Percentiles rank a stretch among this genome's conserved stretches.
Conservation (phyloP, 2,113 vertebrate species). For the Oreochromis aureus region DNA sequence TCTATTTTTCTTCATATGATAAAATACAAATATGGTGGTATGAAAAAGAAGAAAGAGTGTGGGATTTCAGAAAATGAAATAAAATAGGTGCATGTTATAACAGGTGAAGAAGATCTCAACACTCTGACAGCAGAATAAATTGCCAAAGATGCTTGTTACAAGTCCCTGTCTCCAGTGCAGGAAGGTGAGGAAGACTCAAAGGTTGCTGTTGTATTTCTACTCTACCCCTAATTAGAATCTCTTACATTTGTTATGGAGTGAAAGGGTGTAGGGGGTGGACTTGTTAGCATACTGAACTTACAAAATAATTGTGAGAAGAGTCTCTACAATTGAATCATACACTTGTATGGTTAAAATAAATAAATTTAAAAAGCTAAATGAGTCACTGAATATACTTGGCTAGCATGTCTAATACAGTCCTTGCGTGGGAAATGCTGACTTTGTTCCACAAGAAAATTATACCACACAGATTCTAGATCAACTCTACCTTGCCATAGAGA, state of each 20-base stretch:
- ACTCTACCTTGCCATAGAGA: constrained; percentile 81
- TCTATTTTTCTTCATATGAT: neutral
- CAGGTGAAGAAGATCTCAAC: neutral
- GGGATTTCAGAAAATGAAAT: neutral
- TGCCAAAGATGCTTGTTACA: neutral
- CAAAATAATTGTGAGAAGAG: neutral
- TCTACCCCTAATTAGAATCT: neutral
- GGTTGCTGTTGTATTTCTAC: neutral
- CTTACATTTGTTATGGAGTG: neutral
- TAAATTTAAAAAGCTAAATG: neutral
- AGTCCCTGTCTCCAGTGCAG: neutral
- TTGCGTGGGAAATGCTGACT: neutral
- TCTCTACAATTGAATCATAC: neutral
- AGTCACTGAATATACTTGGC: neutral
- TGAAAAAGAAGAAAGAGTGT: neutral
- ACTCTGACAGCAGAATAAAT: neutral
- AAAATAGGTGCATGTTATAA: neutral
- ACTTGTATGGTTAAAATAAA: neutral
- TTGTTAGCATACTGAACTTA: neutral
- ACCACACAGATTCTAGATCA: neutral
- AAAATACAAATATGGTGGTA: neutral
- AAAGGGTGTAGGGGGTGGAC: neutral
- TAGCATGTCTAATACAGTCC: neutral
- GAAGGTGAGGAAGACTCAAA: neutral
- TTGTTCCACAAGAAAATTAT: neutral